Evolutionary conservation across 1,140 invertebrate species (phyloP), one percentile per base, ranked within the genome.

Genomic region (Carcinoscorpius rotundicauda): DNA sequence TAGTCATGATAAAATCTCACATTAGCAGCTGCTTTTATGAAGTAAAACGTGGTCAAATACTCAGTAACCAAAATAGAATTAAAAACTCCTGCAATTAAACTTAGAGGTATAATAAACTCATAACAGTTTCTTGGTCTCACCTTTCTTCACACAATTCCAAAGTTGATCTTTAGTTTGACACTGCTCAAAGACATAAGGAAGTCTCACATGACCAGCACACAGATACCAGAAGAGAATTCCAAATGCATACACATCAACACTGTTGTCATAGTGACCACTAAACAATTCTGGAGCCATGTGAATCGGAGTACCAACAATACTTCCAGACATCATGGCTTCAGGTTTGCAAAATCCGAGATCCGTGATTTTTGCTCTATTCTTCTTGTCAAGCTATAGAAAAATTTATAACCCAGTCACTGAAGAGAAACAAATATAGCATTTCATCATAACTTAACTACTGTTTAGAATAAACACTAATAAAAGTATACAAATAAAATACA

Each of bases 261-360:
- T 85, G 70, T 85, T 88, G 73, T 92, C 88, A 73, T 94, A 93
- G 68, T 85, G 82, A 0, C 87, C 86, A 57, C 83, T 85, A 58
- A 93, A 82, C 48, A 95, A 80, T 78, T 95, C 91, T 1, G 91
- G 91, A 51, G 91, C 89, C 91, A 95, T 93, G 73, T 94, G 91
- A 66, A 93, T 88, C 0, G 91, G 91, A 5, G 91, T 93, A 11
- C 91, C 91, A 6, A 90, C 87, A 63, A 90, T 83, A 69, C 86
- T 88, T 4, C 81, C 90, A 4, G 87, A 91, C 83, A 94, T 90
- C 84, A 94, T 91, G 0, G 90, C 89, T 76, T 89, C 89, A 2
- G 90, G 89, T 71, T 93, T 91, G 73, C 91, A 94, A 78, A 95
- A 95, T 3, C 91, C 91, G 5, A 94, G 82, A 78, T 94, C 91